phyloP scores from a whole-genome alignment of 2,888 invertebrate genomes.

The Rhamnusium bicolor region DNA sequence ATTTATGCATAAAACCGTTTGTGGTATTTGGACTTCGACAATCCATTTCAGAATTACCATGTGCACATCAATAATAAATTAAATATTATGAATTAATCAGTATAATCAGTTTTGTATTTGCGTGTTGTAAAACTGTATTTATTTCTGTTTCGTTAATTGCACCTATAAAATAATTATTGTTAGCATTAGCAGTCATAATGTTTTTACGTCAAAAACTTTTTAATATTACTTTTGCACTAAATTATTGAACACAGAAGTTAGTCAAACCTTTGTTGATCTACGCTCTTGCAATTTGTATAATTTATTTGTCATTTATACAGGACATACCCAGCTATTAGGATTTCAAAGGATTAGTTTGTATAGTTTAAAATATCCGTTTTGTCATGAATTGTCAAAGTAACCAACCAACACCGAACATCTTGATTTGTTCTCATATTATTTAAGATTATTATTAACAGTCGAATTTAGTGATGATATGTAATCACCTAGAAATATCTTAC shows the following conservation, averaged over 20 bases:
- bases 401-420: too few species aligned
- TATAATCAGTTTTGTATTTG: slow-evolving; percentile 14
- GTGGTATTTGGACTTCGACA: neutral
- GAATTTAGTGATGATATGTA: too few species aligned
- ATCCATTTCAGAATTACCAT: neutral
- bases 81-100: slow-evolving; percentile 9
- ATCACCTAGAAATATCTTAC: too few species aligned
- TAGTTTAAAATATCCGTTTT: too few species aligned
- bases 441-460: too few species aligned
- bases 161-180: slow-evolving; percentile 9
- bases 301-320: too few species aligned
- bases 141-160: slow-evolving; percentile 24
- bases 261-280: too few species aligned
- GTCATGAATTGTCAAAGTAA: too few species aligned
- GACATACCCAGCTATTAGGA: too few species aligned
- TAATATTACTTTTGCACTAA: neutral
- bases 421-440: too few species aligned
- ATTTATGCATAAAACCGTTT: neutral
- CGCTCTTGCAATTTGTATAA: too few species aligned
- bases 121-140: slow-evolving; percentile 12
- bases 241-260: neutral
- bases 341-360: too few species aligned
- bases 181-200: slow-evolving; percentile 19
- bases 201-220: slow-evolving; percentile 22
- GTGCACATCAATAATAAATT: slow-evolving; percentile 9